Percentiles rank a stretch among this genome's conserved stretches.
Evolutionary conservation across 2,888 invertebrate species (phyloP).

Genomic region (Synergus itoensis): DNA sequence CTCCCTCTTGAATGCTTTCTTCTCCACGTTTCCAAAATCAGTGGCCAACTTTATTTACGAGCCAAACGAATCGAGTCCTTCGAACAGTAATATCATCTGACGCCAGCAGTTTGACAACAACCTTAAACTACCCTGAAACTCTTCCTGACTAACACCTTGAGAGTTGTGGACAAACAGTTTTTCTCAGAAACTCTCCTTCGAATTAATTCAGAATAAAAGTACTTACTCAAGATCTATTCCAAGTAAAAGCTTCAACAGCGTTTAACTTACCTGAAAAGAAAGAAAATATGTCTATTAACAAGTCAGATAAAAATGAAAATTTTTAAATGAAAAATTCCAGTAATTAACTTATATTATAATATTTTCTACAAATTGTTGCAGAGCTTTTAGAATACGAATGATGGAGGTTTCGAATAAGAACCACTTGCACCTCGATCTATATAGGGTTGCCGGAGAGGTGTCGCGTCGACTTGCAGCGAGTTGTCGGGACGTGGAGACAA

Average conservation of each 20-base stretch:
- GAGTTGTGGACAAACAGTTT: not conserved
- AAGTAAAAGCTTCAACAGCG: not conserved
- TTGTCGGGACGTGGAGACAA: constrained; percentile 3
- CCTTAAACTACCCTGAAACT: not conserved
- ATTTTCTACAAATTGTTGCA: not conserved
- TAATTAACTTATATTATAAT: no score
- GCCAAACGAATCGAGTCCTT: constrained; percentile 25
- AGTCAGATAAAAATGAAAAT: no score
- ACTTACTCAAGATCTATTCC: not conserved
- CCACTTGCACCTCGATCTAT: constrained; percentile 10
- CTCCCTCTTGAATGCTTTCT: constrained; percentile 12
- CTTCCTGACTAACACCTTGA: not conserved
- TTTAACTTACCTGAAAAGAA: constrained; percentile 25
- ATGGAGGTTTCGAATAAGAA: not conserved
- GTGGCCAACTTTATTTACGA: constrained; percentile 28
- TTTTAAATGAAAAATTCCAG: not conserved
- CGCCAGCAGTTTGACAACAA: not conserved
- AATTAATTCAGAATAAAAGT: not conserved
- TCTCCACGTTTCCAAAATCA: constrained; percentile 40
- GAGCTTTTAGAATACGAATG: not conserved
- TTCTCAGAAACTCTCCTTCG: not conserved
- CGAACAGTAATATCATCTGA: constrained; percentile 1
- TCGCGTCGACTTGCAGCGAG: not conserved
- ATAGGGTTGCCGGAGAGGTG: constrained; percentile 7
- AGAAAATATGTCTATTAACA: not conserved